Evolutionary conservation across 1,140 invertebrate species (phyloP).

Genomic region (Meloidogyne exigua): DNA sequence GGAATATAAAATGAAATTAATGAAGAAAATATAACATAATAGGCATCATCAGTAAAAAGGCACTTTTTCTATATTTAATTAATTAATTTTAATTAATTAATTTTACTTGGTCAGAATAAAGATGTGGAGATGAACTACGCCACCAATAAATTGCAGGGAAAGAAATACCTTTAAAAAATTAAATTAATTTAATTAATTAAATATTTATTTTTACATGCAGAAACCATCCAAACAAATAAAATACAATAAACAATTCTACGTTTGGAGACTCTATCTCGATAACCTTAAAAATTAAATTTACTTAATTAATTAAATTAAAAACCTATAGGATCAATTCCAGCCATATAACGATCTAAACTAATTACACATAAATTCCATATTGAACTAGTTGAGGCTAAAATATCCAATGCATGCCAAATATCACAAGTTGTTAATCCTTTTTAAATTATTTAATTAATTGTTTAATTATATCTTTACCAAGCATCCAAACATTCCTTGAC

Average conservation of each 20-base stretch:
- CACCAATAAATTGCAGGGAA: constrained; percentile 63
- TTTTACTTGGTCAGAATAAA: constrained; percentile 53
- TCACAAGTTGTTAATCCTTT: constrained; percentile 60
- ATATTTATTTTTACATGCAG: constrained; percentile 46
- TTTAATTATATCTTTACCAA: constrained; percentile 39
- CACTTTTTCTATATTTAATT: constrained; percentile 50
- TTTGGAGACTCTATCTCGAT: constrained; percentile 60
- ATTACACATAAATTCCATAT: constrained; percentile 64
- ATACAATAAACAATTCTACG: constrained; percentile 56
- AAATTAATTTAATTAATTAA: constrained; percentile 31
- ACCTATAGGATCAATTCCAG: constrained; percentile 60
- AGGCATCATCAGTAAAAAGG: constrained; percentile 57
- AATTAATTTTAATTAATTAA: constrained; percentile 14
- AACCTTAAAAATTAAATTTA: constrained; percentile 29
- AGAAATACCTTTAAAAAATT: constrained; percentile 50
- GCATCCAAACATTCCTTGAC: constrained; percentile 59
- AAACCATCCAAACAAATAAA: constrained; percentile 59
- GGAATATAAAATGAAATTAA: constrained; percentile 63
- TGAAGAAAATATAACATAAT: constrained; percentile 61
- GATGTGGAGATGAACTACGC: constrained; percentile 56
- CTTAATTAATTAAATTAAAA: not conserved
- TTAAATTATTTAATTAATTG: constrained; percentile 22
- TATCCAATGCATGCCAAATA: constrained; percentile 62
- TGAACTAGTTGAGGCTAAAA: constrained; percentile 61
- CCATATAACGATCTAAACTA: constrained; percentile 60